Conservation (phyloP, 2,797 vertebrate species). For the Mus caroli region DNA sequence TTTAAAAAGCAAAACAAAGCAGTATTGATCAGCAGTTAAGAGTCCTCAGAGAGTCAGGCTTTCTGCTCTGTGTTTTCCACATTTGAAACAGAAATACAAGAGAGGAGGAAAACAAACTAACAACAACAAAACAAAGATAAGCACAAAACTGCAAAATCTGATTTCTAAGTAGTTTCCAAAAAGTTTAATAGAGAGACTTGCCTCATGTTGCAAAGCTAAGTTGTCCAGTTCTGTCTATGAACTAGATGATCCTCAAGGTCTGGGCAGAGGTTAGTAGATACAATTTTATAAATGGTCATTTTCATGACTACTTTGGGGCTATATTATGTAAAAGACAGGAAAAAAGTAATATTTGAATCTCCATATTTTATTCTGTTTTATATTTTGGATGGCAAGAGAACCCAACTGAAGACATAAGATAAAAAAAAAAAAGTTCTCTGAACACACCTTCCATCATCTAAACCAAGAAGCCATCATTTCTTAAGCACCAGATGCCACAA, state of each 20-base stretch:
- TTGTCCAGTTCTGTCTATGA: background rate
- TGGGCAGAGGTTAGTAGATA: background rate
- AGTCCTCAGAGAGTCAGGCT: background rate
- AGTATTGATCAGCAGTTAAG: background rate
- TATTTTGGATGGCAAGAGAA: background rate
- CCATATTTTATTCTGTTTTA: background rate
- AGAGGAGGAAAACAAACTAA: background rate
- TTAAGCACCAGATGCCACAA: background rate
- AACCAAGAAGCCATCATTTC: background rate
- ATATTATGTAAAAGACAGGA: background rate
- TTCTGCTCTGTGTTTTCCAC: background rate
- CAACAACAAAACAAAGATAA: background rate
- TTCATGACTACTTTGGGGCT: background rate
- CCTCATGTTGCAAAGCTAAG: background rate
- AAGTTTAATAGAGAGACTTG: background rate
- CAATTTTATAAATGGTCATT: slow-evolving; percentile 32
- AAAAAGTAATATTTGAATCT: slow-evolving; percentile 36
- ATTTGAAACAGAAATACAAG: background rate
- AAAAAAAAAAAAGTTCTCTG: background rate
- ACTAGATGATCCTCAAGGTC: background rate
- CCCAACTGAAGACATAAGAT: background rate
- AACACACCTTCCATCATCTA: background rate
- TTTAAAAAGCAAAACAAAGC: background rate
- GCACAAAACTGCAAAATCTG: background rate
- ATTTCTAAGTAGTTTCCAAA: slow-evolving; percentile 4